A percentile compares a stretch with the other conserved stretches of the same genome.
Conservation (phyloP, 1,140 invertebrate genomes). For the Olivierus martensii region DNA sequence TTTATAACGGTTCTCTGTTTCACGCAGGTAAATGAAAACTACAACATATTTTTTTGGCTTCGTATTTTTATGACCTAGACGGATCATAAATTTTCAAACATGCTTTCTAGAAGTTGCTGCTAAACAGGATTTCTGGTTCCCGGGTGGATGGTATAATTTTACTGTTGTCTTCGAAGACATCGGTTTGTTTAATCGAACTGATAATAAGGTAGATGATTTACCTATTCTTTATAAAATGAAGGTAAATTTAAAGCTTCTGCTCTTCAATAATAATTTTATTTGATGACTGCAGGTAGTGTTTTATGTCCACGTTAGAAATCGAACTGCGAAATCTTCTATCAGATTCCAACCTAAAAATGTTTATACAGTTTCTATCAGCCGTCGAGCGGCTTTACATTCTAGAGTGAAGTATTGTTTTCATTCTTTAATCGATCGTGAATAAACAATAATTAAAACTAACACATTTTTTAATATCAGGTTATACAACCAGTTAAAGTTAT, state of each 20-base stretch:
- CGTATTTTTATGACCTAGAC: no score
- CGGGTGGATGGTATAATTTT: constrained; percentile 1
- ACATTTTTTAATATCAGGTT: no score
- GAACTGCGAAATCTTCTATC: background rate
- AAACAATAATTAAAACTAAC: no score
- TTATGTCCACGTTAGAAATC: background rate
- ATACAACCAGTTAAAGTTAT: background rate
- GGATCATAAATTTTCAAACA: background rate
- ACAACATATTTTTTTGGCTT: no score
- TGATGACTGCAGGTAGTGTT: background rate
- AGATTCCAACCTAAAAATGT: background rate
- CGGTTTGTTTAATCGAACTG: background rate
- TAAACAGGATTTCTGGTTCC: background rate
- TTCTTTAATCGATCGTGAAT: no score
- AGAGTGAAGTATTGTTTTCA: no score
- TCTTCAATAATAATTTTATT: no score
- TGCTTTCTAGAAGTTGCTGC: background rate
- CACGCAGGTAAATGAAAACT: background rate
- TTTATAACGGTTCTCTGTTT: background rate
- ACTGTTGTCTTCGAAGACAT: constrained; percentile 3
- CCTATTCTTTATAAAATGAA: no score
- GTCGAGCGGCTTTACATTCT: background rate
- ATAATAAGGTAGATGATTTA: constrained; percentile 6
- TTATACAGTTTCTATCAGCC: background rate
- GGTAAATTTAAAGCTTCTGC: no score